phyloP scores from a whole-genome alignment of 2,888 invertebrate genomes.

The Uloborus plumipes region DNA sequence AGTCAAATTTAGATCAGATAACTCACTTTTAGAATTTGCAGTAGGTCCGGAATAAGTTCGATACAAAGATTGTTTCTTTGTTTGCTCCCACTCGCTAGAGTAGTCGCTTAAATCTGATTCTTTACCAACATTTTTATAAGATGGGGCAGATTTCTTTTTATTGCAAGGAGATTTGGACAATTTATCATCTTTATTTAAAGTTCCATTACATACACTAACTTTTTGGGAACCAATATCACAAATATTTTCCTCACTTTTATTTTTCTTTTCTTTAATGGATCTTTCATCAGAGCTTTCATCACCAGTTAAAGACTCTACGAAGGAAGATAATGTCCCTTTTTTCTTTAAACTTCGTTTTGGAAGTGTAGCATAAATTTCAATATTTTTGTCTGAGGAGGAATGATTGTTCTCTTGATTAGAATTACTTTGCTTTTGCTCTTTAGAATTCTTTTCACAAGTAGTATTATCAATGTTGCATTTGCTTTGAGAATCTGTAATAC shows the following conservation, averaged over 20 bases:
- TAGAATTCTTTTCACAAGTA: slow-evolving; percentile 7
- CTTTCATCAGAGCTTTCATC: slow-evolving; percentile 58
- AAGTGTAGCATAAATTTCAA: slow-evolving; percentile 89
- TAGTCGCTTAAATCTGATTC: slow-evolving; percentile 62
- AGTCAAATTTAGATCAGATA: slow-evolving; percentile 39
- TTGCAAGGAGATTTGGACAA: slow-evolving; percentile 32
- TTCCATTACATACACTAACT: background rate
- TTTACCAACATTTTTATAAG: slow-evolving; percentile 26
- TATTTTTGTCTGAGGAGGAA: slow-evolving; percentile 37
- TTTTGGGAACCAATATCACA: background rate
- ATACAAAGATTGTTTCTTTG: slow-evolving; percentile 45
- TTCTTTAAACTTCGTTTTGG: slow-evolving; percentile 76
- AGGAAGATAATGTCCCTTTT: slow-evolving; percentile 76
- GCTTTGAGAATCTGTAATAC: background rate
- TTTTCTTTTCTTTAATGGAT: slow-evolving; percentile 24
- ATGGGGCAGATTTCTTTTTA: slow-evolving; percentile 31
- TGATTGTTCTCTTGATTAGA: slow-evolving; percentile 16
- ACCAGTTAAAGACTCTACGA: slow-evolving; percentile 52
- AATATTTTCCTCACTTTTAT: slow-evolving; percentile 21
- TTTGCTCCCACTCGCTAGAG: slow-evolving; percentile 60
- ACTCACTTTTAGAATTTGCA: slow-evolving; percentile 38
- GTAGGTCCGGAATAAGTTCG: slow-evolving; percentile 61
- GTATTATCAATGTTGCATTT: slow-evolving; percentile 6
- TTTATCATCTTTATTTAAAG: slow-evolving; percentile 29
- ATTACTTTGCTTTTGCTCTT: slow-evolving; percentile 21